A percentile compares a stretch with the other conserved stretches of the same genome.
Evolutionary conservation across 1,140 invertebrate genomes (phyloP).

Genomic region (Mactra quadrangularis): DNA sequence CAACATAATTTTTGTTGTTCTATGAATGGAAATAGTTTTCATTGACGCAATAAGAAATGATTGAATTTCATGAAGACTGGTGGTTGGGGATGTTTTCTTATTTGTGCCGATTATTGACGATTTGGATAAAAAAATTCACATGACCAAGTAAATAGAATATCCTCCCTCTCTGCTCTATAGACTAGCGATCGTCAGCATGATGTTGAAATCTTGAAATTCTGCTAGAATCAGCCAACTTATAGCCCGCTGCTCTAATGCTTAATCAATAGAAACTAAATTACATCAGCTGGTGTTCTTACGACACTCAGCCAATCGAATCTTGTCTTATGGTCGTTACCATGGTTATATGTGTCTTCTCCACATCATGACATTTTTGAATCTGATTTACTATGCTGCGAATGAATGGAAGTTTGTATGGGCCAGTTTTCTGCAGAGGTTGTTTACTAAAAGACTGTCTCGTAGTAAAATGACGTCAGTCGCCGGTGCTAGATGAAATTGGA

Average conservation of each 20-base stretch:
- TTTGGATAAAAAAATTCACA: too few relatives aligned
- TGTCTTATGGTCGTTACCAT: constrained; percentile 22
- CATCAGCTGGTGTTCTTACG: constrained; percentile 26
- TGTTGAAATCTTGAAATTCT: background rate
- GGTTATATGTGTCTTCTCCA: constrained; percentile 15
- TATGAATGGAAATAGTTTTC: too few relatives aligned
- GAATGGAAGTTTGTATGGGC: constrained; percentile 29
- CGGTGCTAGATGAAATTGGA: background rate
- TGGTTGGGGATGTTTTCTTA: too few relatives aligned
- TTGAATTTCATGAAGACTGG: too few relatives aligned
- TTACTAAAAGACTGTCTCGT: constrained; percentile 17
- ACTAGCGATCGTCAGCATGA: too few relatives aligned
- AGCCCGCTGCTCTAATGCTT: background rate
- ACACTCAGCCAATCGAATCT: constrained; percentile 32
- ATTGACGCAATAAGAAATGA: too few relatives aligned
- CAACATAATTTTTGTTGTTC: too few relatives aligned
- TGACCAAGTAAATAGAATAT: too few relatives aligned
- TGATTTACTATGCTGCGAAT: constrained; percentile 43
- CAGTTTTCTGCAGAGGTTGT: constrained; percentile 1
- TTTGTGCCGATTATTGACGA: too few relatives aligned
- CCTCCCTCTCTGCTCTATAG: too few relatives aligned
- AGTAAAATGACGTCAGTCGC: constrained; percentile 44
- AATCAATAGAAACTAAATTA: constrained; percentile 49
- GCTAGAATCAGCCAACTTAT: constrained; percentile 28
- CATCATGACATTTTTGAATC: constrained; percentile 19